A percentile compares a stretch with the other conserved stretches of the same genome.
These are phyloP conservation scores for Equus quagga DNA, from an alignment of 2,113 vertebrate genomes.

Conservation along the genomic window DNA sequence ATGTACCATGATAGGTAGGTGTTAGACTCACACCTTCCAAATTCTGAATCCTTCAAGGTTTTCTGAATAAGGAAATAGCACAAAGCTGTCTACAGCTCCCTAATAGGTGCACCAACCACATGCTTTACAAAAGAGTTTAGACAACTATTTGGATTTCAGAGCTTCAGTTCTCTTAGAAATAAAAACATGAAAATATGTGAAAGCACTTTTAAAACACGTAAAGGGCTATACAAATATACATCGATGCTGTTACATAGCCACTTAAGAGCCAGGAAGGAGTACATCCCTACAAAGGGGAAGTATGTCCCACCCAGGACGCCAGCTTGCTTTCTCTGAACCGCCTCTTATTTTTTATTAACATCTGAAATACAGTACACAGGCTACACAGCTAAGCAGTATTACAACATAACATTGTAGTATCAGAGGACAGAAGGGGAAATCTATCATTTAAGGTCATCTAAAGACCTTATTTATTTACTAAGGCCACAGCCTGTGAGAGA, in stretches of 20 bases:
- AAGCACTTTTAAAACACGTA: not conserved
- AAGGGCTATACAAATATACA: not conserved
- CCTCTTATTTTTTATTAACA: not conserved
- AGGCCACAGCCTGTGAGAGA: not conserved
- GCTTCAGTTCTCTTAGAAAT: not conserved
- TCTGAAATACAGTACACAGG: not conserved
- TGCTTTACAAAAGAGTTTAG: not conserved
- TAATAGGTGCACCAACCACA: not conserved
- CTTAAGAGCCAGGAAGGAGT: not conserved
- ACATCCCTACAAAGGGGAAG: not conserved
- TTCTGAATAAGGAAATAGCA: not conserved
- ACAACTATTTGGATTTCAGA: not conserved
- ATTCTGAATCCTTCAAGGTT: not conserved
- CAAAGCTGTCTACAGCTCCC: not conserved
- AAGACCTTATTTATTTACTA: not conserved
- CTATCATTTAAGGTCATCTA: not conserved
- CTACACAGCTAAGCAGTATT: not conserved
- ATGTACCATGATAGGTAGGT: not conserved
- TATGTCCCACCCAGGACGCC: not conserved
- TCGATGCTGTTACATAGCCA: not conserved
- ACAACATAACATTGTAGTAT: too few relatives aligned
- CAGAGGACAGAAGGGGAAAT: not conserved
- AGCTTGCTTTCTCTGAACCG: conserved; percentile 4
- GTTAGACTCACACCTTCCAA: not conserved
- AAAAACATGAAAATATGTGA: not conserved